Percentiles rank a stretch among this genome's conserved stretches.
Evolutionary conservation across 2,888 invertebrate species (phyloP).

Genomic region (Cenopis cana): DNA sequence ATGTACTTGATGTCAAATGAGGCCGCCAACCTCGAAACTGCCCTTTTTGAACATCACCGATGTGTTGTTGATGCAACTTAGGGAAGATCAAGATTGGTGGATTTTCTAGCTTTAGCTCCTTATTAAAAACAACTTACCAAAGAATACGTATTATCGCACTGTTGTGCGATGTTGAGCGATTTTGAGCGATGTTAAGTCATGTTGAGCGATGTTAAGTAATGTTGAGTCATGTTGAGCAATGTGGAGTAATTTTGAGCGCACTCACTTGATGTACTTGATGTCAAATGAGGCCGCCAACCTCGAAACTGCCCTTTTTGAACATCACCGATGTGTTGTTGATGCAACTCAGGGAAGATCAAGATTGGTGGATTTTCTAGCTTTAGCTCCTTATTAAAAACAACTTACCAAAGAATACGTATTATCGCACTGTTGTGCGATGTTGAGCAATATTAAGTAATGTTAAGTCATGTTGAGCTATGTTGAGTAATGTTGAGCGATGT

Average conservation of each 20-base stretch:
- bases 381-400: too few species aligned
- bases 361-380: constrained; percentile 98
- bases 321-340: constrained; percentile 99
- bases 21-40: constrained; percentile 98
- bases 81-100: constrained; percentile 99
- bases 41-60: constrained; percentile 99
- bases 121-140: too few species aligned
- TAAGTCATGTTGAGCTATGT: too few species aligned
- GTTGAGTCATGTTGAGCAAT: neutral
- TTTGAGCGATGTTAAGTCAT: neutral
- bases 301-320: constrained; percentile 99
- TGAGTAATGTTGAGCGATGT: too few species aligned
- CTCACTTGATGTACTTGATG: constrained; percentile 98
- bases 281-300: constrained; percentile 98
- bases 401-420: too few species aligned
- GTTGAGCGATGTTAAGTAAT: neutral
- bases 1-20: constrained; percentile 99
- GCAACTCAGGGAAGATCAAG: constrained; percentile 98
- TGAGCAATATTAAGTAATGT: too few species aligned
- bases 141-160: too few species aligned
- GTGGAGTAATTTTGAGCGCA: constrained; percentile 57
- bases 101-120: constrained; percentile 94
- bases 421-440: too few species aligned
- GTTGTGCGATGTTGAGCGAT: neutral
- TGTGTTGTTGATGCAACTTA: constrained; percentile 99